Evolutionary conservation across 1,140 invertebrate species (phyloP).

Genomic region (Gonatopus flavifemur): DNA sequence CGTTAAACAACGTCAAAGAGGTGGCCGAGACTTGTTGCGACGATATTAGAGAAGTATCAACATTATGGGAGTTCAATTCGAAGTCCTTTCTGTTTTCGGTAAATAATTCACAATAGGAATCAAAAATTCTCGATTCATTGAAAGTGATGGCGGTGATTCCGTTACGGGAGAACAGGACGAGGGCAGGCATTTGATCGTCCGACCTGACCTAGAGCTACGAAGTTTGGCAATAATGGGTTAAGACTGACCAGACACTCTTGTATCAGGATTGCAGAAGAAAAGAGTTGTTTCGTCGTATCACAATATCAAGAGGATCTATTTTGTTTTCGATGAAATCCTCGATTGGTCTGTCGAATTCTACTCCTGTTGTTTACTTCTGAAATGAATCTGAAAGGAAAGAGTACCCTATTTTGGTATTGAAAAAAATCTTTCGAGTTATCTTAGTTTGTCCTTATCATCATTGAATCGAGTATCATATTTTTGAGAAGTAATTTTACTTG

Average conservation of each 20-base stretch:
- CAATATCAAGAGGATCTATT: too few species aligned
- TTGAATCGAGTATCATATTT: too few species aligned
- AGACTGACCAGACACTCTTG: constrained; percentile 41
- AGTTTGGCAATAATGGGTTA: constrained; percentile 46
- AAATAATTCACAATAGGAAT: constrained; percentile 9
- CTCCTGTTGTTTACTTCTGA: too few species aligned
- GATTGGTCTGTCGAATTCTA: too few species aligned
- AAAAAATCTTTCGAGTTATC: too few species aligned
- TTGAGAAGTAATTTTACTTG: too few species aligned
- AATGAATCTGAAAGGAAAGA: too few species aligned
- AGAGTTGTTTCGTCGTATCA: too few species aligned
- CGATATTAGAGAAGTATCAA: constrained; percentile 56
- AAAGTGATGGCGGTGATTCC: neutral
- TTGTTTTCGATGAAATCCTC: too few species aligned
- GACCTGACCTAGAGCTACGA: neutral
- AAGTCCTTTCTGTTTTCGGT: too few species aligned
- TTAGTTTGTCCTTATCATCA: too few species aligned
- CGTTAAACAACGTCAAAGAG: constrained; percentile 45
- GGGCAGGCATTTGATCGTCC: neutral
- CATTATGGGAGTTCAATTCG: constrained; percentile 41
- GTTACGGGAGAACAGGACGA: constrained; percentile 3
- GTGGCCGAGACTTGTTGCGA: constrained; percentile 41
- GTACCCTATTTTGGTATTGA: too few species aligned
- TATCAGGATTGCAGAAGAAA: constrained; percentile 36
- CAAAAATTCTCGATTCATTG: neutral